Evolutionary conservation across 2,797 vertebrate species (phyloP).

Genomic region (Tamandua tetradactyla): DNA sequence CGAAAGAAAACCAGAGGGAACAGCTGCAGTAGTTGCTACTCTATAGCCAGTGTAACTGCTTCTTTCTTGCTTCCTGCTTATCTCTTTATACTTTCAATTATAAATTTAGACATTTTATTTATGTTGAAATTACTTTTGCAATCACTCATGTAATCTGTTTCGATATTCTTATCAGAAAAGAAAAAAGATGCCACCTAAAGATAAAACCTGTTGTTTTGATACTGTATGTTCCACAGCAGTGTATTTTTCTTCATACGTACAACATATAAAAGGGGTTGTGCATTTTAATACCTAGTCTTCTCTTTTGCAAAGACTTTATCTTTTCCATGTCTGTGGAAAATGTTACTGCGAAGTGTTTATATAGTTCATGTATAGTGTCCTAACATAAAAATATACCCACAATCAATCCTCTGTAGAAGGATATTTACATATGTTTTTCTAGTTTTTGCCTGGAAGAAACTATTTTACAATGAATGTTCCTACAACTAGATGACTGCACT

Average conservation of each 20-base stretch:
- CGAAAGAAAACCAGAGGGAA: background rate
- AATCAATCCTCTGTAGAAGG: background rate
- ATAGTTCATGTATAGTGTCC: background rate
- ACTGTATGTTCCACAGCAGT: background rate
- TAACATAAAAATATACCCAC: background rate
- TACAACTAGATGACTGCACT: background rate
- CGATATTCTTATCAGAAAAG: background rate
- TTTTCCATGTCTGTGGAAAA: background rate
- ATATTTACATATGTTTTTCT: background rate
- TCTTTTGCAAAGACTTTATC: background rate
- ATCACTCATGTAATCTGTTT: background rate
- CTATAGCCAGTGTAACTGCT: background rate
- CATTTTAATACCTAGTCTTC: background rate
- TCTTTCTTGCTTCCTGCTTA: background rate
- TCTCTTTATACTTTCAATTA: background rate
- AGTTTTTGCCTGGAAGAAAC: background rate
- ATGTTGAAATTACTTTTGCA: background rate
- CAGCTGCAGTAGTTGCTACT: background rate
- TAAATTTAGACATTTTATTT: background rate
- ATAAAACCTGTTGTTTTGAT: background rate
- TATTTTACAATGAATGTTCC: background rate
- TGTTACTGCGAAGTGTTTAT: background rate
- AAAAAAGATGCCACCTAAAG: background rate
- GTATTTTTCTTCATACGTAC: background rate
- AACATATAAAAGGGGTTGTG: background rate